A percentile compares a stretch with the other conserved stretches of the same genome.
Evolutionary conservation across 2,797 vertebrate species (phyloP).

Genomic region (Chrysocyon brachyurus): DNA sequence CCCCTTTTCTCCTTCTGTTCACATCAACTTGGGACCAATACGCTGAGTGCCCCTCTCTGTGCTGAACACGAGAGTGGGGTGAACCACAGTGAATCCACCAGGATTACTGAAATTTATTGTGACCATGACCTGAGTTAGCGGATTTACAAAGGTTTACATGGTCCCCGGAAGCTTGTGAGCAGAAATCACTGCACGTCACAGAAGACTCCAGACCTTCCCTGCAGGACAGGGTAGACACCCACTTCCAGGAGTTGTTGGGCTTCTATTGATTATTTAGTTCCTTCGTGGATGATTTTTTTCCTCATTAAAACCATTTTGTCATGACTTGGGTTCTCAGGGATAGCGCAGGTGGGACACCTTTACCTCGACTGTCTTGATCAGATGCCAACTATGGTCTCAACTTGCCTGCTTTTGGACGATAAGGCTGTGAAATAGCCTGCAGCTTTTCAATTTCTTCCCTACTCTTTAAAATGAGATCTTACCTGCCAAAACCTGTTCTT

Average conservation of each 20-base stretch:
- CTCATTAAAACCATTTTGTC: not conserved
- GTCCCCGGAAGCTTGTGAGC: not conserved
- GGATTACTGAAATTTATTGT: rapidly evolving
- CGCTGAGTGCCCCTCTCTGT: not conserved
- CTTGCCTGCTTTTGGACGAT: not conserved
- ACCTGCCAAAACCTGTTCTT: not conserved
- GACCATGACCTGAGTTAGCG: not conserved
- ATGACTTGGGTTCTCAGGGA: not conserved
- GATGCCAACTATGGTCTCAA: not conserved
- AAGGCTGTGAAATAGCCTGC: not conserved
- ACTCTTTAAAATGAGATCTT: not conserved
- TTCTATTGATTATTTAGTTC: too few relatives aligned
- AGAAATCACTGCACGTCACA: not conserved
- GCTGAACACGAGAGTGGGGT: not conserved
- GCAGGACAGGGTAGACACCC: too few relatives aligned
- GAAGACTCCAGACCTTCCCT: not conserved
- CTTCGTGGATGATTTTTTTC: not conserved
- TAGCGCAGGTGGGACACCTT: too few relatives aligned
- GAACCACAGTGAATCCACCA: not conserved
- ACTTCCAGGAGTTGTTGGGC: not conserved
- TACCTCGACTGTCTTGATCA: not conserved
- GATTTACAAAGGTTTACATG: not conserved
- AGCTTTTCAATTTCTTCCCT: not conserved
- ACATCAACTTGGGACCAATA: too few relatives aligned
- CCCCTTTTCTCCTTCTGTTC: not conserved